A percentile compares a stretch with the other conserved stretches of the same genome.
Conservation (phyloP, 2,113 vertebrate genomes). For the Donacobius atricapilla region DNA sequence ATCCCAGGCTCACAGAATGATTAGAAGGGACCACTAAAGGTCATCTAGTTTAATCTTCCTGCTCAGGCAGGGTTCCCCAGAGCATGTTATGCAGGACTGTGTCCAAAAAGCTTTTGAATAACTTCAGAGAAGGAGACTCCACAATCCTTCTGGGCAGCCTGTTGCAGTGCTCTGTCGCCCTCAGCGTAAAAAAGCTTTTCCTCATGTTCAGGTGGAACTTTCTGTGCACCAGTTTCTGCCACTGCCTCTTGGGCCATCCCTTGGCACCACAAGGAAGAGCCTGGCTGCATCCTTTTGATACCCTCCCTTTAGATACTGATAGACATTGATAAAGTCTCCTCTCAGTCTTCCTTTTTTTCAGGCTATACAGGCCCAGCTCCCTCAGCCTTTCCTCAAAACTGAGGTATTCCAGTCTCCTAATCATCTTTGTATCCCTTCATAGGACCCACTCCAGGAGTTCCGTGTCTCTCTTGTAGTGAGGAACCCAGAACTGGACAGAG, state of each 20-base stretch:
- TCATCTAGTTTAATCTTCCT: neutral
- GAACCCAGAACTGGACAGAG: neutral
- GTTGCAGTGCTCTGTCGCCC: neutral
- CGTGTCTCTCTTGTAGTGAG: neutral
- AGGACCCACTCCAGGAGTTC: neutral
- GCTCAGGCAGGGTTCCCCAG: neutral
- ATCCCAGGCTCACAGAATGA: neutral
- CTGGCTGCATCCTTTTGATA: neutral
- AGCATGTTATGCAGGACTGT: rapidly evolving
- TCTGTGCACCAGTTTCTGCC: neutral
- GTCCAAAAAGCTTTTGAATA: neutral
- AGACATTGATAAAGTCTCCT: neutral
- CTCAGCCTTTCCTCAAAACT: neutral
- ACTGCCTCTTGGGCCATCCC: neutral
- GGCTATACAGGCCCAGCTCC: neutral
- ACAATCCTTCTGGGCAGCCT: neutral
- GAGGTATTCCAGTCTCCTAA: neutral
- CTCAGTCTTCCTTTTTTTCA: neutral
- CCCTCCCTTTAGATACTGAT: neutral
- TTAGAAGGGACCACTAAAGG: neutral
- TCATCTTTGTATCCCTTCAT: neutral
- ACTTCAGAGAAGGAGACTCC: neutral
- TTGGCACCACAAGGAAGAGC: neutral
- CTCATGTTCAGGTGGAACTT: neutral
- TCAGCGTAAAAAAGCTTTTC: neutral